These are phyloP conservation scores for Hydrophis major DNA, from an alignment of 2,797 vertebrate genomes.

Conservation along the genomic window DNA sequence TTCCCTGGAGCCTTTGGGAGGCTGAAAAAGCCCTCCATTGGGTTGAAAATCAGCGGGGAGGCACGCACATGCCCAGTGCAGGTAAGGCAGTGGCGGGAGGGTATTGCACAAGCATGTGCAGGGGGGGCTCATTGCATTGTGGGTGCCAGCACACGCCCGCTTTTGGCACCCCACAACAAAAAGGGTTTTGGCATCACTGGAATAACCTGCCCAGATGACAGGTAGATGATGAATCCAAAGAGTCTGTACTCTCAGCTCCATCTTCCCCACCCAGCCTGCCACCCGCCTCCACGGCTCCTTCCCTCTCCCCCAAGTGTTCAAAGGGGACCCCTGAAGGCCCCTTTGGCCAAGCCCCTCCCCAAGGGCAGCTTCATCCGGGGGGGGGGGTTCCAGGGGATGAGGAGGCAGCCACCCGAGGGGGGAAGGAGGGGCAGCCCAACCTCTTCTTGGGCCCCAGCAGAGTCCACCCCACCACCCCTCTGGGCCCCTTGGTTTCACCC, in stretches of 20 bases:
- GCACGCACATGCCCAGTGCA: too few species aligned
- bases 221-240: slow-evolving; percentile 52
- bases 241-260: slow-evolving; percentile 54
- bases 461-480: too few species aligned
- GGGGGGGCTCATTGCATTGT: too few species aligned
- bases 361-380: background rate
- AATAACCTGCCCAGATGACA: slow-evolving; percentile 48
- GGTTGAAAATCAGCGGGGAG: too few species aligned
- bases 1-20: too few species aligned
- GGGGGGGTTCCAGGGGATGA: background rate
- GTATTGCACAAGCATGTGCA: too few species aligned
- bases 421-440: background rate
- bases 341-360: background rate
- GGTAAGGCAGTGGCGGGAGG: too few species aligned
- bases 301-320: slow-evolving; percentile 55
- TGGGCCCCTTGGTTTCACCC: background rate
- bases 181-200: background rate
- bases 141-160: too few species aligned
- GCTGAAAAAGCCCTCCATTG: too few species aligned
- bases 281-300: slow-evolving; percentile 36
- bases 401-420: too few species aligned
- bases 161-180: too few species aligned
- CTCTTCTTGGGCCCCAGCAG: background rate
- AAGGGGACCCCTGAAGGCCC: slow-evolving; percentile 14
- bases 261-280: background rate